These are phyloP conservation scores for Mesoligia furuncula DNA, from an alignment of 2,888 invertebrate species.

Conservation along the genomic window DNA sequence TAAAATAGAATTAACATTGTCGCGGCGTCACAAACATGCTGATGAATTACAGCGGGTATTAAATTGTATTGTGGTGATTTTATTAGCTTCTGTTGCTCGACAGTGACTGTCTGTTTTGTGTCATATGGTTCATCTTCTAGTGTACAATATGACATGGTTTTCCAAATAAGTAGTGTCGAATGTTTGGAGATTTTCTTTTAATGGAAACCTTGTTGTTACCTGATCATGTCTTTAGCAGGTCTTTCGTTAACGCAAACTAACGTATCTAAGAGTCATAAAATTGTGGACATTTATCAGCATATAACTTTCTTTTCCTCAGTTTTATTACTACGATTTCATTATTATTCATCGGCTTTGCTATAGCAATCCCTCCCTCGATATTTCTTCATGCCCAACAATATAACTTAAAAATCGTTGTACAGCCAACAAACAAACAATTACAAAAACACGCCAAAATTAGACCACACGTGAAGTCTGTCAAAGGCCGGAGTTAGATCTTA, in stretches of 20 bases:
- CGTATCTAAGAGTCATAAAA: neutral
- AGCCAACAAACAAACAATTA: conserved; percentile 43
- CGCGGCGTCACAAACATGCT: conserved; percentile 58
- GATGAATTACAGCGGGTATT: conserved; percentile 61
- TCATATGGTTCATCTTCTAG: neutral
- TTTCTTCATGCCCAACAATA: neutral
- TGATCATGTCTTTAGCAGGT: neutral
- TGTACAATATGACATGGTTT: neutral
- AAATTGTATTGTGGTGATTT: conserved; percentile 62
- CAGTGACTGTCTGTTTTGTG: conserved; percentile 46
- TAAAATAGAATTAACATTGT: conserved; percentile 68
- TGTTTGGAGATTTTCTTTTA: neutral
- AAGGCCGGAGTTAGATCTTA: conserved; percentile 78
- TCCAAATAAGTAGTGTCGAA: neutral
- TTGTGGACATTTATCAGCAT: neutral
- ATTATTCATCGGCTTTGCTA: neutral
- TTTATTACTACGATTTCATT: neutral
- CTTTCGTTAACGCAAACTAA: neutral
- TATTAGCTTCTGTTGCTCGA: conserved; percentile 48
- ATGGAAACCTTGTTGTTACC: neutral
- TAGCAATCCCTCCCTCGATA: neutral
- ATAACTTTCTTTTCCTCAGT: neutral
- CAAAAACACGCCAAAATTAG: conserved; percentile 72
- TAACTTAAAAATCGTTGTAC: neutral
- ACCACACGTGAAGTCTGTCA: conserved; percentile 83